phyloP scores from a whole-genome alignment of 2,113 vertebrate species.

The Notarius lentiginosus region DNA sequence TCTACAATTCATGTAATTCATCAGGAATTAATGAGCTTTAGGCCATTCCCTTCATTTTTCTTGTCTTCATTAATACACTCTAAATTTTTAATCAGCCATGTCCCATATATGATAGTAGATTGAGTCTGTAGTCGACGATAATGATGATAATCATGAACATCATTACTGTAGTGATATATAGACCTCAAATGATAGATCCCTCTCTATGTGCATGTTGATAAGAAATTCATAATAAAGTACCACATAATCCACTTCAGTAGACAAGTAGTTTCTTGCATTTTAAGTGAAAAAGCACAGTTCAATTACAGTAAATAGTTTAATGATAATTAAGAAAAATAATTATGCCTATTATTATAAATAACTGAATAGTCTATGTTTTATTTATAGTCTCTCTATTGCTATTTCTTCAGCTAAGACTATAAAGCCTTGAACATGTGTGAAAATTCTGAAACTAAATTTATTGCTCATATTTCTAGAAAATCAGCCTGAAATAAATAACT shows the following conservation, averaged over 20 bases:
- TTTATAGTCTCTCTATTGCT: neutral
- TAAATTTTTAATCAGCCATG: conserved; percentile 60
- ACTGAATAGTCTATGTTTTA: conserved; percentile 1
- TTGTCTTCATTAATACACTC: conserved; percentile 65
- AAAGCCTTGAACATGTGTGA: neutral
- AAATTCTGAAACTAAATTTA: conserved; percentile 4
- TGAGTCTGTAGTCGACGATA: neutral
- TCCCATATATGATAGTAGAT: conserved; percentile 31
- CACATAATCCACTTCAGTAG: neutral
- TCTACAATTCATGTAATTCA: conserved; percentile 56
- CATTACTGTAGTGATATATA: conserved; percentile 11
- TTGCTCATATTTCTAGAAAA: conserved; percentile 3
- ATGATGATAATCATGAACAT: conserved; percentile 4
- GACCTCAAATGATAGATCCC: neutral
- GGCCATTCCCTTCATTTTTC: conserved; percentile 53
- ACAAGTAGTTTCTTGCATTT: neutral
- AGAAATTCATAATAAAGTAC: neutral
- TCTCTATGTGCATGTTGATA: neutral
- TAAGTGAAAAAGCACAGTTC: neutral
- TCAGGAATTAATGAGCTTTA: conserved; percentile 50
- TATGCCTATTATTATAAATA: neutral
- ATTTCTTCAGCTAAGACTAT: neutral
- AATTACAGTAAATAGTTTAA: neutral
- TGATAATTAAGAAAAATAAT: neutral
- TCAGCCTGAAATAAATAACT: neutral